Evolutionary conservation across 2,113 vertebrate genomes (phyloP), one percentile per base, ranked within the genome.

Genomic region (Buteo buteo): DNA sequence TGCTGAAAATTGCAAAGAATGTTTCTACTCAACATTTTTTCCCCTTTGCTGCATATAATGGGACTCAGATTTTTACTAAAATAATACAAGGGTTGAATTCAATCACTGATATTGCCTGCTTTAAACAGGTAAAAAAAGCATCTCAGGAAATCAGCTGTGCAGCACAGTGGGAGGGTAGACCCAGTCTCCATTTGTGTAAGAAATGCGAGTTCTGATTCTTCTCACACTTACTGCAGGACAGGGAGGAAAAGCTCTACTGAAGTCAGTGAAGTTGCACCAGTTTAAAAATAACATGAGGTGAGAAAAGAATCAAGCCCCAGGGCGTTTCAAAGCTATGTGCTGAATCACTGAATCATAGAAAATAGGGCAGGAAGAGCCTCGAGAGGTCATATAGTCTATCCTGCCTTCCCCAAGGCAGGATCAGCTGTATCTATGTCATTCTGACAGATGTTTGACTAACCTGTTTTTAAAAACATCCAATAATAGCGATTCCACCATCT

Each of bases 211-310:
- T 87, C 78, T 91, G 52, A 86, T 92, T 92, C 74, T 90, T 67
- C 55, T 93, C 79, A 61, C 64, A 86, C 74, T 88, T 92, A 62
- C 49, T 62, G 50, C 45, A 92, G 67, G 74, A 73, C 64, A 55
- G 55, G 58, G 54, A 73, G 55, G 32, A 88, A 90, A 90, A 90
- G 76, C 74, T 94, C 54, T 57, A 8, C 84, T 82, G 70, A 96
- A 91, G 81, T 80, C 90, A 92, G 59, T 92, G 65, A 91, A 95
- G 82, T 94, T 96, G 64, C 76, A 91, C 71, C 54, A 93, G 82
- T 95, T 93, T 96, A 97, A 96, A 96, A 95, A 94, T 96, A 97
- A 82, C 79, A 86, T 26, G 85, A 95, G 58, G 50, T 92, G 85
- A 96, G 92, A 94, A 94, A 93, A 90, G 88, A 93, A 90, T 74